These are phyloP conservation scores for Sinocyclocheilus anshuiensis DNA, from an alignment of 2,113 vertebrate species.

Conservation along the genomic window DNA sequence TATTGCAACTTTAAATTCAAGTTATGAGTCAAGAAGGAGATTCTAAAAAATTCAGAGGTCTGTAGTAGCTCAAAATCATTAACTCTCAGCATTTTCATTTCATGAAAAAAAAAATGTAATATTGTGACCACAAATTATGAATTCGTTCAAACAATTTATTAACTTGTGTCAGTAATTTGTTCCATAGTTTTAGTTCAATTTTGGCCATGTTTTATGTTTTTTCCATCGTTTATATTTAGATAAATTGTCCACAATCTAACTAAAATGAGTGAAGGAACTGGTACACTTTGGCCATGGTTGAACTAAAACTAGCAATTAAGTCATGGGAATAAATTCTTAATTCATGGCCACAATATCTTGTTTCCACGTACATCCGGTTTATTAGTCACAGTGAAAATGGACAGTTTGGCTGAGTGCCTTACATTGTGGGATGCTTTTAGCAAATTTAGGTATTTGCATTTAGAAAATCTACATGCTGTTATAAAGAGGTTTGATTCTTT, in stretches of 20 bases:
- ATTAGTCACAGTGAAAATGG: background rate
- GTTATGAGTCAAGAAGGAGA: background rate
- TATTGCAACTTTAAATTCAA: background rate
- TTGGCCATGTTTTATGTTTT: background rate
- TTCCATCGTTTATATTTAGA: background rate
- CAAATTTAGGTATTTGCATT: background rate
- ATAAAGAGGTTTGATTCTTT: background rate
- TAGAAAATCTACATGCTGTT: background rate
- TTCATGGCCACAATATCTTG: background rate
- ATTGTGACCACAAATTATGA: background rate
- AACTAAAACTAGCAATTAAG: background rate
- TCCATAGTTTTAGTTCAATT: too few species aligned
- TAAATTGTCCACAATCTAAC: background rate
- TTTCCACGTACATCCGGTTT: background rate
- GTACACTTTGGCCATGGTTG: background rate
- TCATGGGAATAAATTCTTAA: background rate
- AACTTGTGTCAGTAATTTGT: background rate
- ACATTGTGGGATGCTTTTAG: background rate
- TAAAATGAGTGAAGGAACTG: background rate
- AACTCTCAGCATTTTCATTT: too few species aligned
- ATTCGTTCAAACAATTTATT: background rate
- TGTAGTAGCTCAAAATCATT: background rate
- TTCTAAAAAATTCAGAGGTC: background rate
- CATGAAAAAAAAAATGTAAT: too few species aligned
- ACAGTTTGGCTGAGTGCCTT: background rate